phyloP scores from a whole-genome alignment of 1,140 invertebrate species.

The Pseudomyrmex sp. region DNA sequence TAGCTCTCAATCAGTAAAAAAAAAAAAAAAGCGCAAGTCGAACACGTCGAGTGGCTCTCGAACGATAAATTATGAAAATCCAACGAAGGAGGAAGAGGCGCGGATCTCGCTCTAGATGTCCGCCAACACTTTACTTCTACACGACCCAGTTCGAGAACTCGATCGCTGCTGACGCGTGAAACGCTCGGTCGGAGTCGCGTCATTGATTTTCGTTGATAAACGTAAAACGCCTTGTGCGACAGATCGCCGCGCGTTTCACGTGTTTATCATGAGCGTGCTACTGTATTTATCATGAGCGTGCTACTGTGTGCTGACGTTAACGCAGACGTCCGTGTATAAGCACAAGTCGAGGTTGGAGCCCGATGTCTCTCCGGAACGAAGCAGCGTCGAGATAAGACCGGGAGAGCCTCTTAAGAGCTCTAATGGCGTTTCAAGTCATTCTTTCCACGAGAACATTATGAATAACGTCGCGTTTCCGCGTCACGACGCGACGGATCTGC shows the following conservation, averaged over 20 bases:
- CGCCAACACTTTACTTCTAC: conserved; percentile 35
- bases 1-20: too few relatives aligned
- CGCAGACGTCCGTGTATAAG: not conserved
- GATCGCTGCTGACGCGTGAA: conserved; percentile 39
- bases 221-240: conserved; percentile 4
- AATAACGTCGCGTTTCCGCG: not conserved
- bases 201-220: conserved; percentile 42
- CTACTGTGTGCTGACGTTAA: not conserved
- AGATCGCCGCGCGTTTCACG: not conserved
- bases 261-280: conserved; percentile 1
- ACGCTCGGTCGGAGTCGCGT: conserved; percentile 7
- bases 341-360: not conserved
- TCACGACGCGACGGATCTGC: not conserved
- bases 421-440: conserved; percentile 67
- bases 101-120: conserved; percentile 25
- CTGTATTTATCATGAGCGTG: conserved; percentile 2
- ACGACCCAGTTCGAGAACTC: conserved; percentile 45
- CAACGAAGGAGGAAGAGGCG: conserved; percentile 26
- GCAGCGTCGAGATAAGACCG: conserved; percentile 56
- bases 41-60: not conserved
- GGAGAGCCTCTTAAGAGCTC: conserved; percentile 61
- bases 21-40: not conserved
- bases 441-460: conserved; percentile 14
- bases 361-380: conserved; percentile 25
- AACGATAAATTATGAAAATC: conserved; percentile 48